phyloP scores from a whole-genome alignment of 2,797 vertebrate genomes.

The Paratrypauchen microcephalus region DNA sequence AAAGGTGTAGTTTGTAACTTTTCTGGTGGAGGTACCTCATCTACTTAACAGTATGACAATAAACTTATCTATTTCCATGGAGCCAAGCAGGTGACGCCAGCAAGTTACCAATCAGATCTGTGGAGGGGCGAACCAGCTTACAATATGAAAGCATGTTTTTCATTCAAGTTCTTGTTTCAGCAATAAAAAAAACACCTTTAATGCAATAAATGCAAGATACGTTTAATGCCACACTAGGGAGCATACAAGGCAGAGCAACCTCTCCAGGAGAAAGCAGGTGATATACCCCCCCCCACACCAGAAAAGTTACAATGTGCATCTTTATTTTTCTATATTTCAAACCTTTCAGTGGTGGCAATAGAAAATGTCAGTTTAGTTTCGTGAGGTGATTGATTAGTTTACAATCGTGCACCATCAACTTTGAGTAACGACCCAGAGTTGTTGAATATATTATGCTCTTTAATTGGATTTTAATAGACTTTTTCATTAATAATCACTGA shows the following conservation, averaged over 20 bases:
- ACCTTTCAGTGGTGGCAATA: not conserved
- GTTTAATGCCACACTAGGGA: not conserved
- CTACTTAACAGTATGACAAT: no score
- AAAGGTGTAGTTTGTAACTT: not conserved
- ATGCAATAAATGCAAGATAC: not conserved
- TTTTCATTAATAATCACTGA: conserved; percentile 27
- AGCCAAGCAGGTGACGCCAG: not conserved
- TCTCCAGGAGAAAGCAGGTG: not conserved
- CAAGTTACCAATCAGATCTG: not conserved
- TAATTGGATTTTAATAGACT: conserved; percentile 41
- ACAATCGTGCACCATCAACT: not conserved
- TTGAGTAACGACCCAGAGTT: conserved; percentile 13
- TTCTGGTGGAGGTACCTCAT: not conserved
- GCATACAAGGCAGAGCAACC: not conserved
- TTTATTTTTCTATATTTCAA: not conserved
- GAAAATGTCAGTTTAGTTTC: not conserved
- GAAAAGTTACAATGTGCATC: not conserved
- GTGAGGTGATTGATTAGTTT: not conserved
- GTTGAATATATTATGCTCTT: conserved; percentile 20
- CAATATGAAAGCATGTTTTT: not conserved
- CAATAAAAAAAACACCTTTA: not conserved
- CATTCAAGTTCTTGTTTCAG: not conserved
- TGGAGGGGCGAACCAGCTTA: not conserved
- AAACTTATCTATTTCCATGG: not conserved
- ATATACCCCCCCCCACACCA: not conserved